A percentile compares a stretch with the other conserved stretches of the same genome.
phyloP scores from a whole-genome alignment of 2,888 invertebrate genomes.

The Morinoia aosen region DNA sequence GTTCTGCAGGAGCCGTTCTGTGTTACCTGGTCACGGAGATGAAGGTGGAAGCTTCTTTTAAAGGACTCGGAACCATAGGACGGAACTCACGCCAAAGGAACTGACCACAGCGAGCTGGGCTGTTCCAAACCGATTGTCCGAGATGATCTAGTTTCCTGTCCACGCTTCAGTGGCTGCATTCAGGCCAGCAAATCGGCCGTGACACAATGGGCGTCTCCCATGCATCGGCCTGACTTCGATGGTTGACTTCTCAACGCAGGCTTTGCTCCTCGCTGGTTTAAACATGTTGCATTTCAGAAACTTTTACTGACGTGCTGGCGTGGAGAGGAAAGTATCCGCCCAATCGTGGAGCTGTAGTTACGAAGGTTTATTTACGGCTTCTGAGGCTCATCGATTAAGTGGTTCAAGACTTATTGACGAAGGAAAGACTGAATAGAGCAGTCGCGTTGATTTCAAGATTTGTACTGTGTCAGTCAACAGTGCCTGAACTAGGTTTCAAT shows the following conservation, averaged over 20 bases:
- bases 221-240: background rate
- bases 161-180: slow-evolving; percentile 40
- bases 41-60: background rate
- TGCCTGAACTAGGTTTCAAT: background rate
- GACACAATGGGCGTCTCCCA: background rate
- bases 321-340: background rate
- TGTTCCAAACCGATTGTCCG: slow-evolving; percentile 26
- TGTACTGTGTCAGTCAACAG: background rate
- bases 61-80: slow-evolving; percentile 14
- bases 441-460: background rate
- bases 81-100: slow-evolving; percentile 20
- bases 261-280: background rate
- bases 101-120: slow-evolving; percentile 10
- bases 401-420: background rate
- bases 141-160: slow-evolving; percentile 45
- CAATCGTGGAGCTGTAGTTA: background rate
- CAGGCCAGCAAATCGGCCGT: background rate
- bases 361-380: background rate
- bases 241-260: background rate
- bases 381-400: background rate
- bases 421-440: background rate
- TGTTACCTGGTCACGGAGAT: slow-evolving; percentile 6
- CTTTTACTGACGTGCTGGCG: background rate
- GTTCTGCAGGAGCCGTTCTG: slow-evolving; percentile 4
- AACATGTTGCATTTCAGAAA: background rate